phyloP scores from a whole-genome alignment of 1,140 invertebrate genomes.

The Diorhabda carinulata region DNA sequence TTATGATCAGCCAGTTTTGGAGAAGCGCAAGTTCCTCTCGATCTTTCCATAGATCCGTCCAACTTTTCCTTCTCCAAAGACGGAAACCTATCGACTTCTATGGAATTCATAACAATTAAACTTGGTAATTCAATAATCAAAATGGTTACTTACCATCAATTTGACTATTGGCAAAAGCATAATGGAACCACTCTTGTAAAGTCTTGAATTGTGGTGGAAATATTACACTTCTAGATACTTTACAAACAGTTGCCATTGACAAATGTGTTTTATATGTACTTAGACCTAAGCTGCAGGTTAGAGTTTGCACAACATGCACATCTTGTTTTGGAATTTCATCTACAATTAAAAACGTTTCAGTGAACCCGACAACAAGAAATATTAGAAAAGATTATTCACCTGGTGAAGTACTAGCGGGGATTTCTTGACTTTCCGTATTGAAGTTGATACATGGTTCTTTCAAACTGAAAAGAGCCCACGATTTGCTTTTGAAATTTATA shows the following conservation, averaged over 20 bases:
- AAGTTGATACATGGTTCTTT: slow-evolving; percentile 94
- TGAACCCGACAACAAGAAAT: not conserved
- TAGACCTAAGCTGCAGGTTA: slow-evolving; percentile 85
- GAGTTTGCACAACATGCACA: slow-evolving; percentile 76
- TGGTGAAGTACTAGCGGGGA: slow-evolving; percentile 62
- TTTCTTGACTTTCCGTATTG: slow-evolving; percentile 88
- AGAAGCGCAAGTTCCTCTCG: slow-evolving; percentile 47
- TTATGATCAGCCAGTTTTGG: slow-evolving; percentile 71
- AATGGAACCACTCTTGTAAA: slow-evolving; percentile 94
- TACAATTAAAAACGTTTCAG: slow-evolving; percentile 26
- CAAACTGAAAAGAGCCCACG: slow-evolving; percentile 93
- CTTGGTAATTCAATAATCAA: not conserved
- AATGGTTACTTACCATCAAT: slow-evolving; percentile 71
- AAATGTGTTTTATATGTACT: slow-evolving; percentile 65
- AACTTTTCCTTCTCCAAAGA: slow-evolving; percentile 66
- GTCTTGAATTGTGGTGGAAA: slow-evolving; percentile 94
- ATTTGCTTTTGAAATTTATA: slow-evolving; percentile 95
- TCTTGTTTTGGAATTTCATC: slow-evolving; percentile 46
- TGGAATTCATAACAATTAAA: slow-evolving; percentile 24
- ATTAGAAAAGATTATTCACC: slow-evolving; percentile 41
- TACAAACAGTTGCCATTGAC: slow-evolving; percentile 89
- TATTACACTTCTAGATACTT: slow-evolving; percentile 83
- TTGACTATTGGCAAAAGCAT: slow-evolving; percentile 89
- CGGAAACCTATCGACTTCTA: slow-evolving; percentile 87
- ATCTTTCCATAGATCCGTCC: slow-evolving; percentile 52